These are phyloP conservation scores for Sceliomorpha sp. DNA, from an alignment of 2,888 invertebrate species.

Conservation along the genomic window DNA sequence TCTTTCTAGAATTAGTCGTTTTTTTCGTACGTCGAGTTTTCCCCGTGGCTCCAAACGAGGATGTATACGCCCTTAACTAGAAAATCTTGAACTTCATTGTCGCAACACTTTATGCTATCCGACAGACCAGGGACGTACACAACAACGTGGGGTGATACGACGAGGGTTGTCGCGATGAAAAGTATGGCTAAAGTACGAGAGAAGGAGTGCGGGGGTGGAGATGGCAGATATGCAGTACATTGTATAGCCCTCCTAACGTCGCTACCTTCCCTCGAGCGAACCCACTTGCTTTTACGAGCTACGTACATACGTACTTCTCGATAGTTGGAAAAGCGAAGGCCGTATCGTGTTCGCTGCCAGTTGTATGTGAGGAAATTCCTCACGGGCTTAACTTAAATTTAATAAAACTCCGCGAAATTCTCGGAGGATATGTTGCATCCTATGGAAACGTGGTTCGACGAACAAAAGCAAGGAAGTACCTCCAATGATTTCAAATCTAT, in stretches of 20 bases:
- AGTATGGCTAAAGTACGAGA: constrained; percentile 27
- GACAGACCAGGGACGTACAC: constrained; percentile 35
- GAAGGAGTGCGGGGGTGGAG: constrained; percentile 9
- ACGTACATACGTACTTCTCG: constrained; percentile 64
- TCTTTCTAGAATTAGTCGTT: too few species aligned
- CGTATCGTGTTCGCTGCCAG: constrained; percentile 57
- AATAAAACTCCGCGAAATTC: constrained; percentile 34
- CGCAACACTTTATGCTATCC: constrained; percentile 42
- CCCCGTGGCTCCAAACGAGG: too few species aligned
- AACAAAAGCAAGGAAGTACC: constrained; percentile 11
- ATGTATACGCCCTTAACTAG: constrained; percentile 46
- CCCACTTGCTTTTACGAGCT: constrained; percentile 69
- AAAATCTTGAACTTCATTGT: constrained; percentile 52
- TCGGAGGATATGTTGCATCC: constrained; percentile 23
- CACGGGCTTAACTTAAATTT: constrained; percentile 48
- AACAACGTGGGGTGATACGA: constrained; percentile 44
- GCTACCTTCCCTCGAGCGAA: constrained; percentile 60
- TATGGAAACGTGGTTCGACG: constrained; percentile 6
- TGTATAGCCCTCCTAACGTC: constrained; percentile 40
- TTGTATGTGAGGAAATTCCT: constrained; percentile 49
- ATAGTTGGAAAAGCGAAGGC: constrained; percentile 63
- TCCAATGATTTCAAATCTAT: constrained; percentile 16
- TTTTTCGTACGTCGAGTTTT: too few species aligned
- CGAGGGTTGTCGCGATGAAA: constrained; percentile 47
- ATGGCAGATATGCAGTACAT: constrained; percentile 40